Evolutionary conservation across 2,888 invertebrate genomes (phyloP).

Genomic region (Platerodrilus igneus): DNA sequence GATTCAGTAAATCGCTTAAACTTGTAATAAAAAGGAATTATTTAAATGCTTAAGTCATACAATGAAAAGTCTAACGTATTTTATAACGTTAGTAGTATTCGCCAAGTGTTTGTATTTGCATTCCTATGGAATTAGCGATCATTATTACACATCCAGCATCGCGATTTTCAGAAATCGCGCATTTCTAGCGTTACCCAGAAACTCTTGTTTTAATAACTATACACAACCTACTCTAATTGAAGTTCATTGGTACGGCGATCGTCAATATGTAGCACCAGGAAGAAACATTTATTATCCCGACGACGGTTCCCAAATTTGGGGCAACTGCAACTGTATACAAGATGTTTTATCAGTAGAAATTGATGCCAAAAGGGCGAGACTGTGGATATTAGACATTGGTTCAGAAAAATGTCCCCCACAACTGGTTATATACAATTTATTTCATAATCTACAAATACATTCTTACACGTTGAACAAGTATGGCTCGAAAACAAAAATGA

Average conservation of each 20-base stretch:
- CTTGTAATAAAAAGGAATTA: too few relatives aligned
- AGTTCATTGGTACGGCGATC: conserved; percentile 41
- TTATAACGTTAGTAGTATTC: too few relatives aligned
- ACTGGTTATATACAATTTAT: conserved; percentile 45
- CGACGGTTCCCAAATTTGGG: conserved; percentile 27
- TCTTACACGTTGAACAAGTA: conserved; percentile 32
- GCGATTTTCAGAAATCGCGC: conserved; percentile 45
- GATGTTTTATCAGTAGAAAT: conserved; percentile 44
- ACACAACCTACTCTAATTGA: conserved; percentile 43
- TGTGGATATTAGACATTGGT: conserved; percentile 50
- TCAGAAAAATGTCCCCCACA: conserved; percentile 42
- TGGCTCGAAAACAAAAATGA: conserved; percentile 34
- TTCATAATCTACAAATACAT: conserved; percentile 35
- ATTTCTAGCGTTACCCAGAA: conserved; percentile 46
- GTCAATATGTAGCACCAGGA: conserved; percentile 8
- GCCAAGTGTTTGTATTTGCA: conserved; percentile 3
- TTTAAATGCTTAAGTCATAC: too few relatives aligned
- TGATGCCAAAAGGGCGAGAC: conserved; percentile 42
- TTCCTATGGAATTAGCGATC: conserved; percentile 29
- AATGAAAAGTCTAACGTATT: too few relatives aligned
- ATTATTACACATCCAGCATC: conserved; percentile 42
- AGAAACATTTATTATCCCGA: conserved; percentile 21
- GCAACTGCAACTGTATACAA: conserved; percentile 41
- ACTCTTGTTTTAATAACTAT: conserved; percentile 34
- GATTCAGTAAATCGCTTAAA: too few relatives aligned